These are phyloP conservation scores for Sylvilagus floridanus DNA, from an alignment of 2,797 vertebrate genomes.

Conservation along the genomic window DNA sequence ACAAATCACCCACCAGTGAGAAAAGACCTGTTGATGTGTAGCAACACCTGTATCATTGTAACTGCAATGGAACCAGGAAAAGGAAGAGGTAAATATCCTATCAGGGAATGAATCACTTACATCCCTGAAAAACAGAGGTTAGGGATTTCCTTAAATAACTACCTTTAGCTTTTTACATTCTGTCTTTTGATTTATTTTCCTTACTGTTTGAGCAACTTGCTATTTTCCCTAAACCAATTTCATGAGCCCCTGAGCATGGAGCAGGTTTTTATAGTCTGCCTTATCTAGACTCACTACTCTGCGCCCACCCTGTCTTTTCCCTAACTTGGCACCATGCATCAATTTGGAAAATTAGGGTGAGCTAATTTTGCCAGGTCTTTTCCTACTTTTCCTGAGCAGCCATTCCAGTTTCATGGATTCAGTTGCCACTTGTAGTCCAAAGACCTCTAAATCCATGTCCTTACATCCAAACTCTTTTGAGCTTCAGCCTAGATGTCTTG, in stretches of 20 bases:
- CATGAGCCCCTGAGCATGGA: not conserved
- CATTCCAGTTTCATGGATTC: not conserved
- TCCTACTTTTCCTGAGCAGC: not conserved
- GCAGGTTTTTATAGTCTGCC: not conserved
- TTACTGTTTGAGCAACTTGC: not conserved
- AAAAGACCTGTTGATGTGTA: not conserved
- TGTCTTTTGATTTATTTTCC: not conserved
- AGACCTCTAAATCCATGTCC: not conserved
- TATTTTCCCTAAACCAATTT: not conserved
- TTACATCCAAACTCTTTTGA: not conserved
- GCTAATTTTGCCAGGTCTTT: not conserved
- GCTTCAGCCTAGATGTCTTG: not conserved
- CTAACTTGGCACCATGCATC: not conserved
- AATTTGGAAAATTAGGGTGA: not conserved
- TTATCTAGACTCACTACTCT: not conserved
- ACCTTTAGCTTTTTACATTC: not conserved
- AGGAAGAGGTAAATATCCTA: not conserved
- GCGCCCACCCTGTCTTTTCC: not conserved
- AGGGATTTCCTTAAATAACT: not conserved
- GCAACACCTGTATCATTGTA: not conserved
- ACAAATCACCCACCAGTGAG: not conserved
- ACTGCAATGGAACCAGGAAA: not conserved
- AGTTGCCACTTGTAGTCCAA: not conserved
- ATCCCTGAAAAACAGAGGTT: not conserved
- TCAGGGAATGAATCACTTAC: not conserved